These are phyloP conservation scores for Gnatocerus cornutus DNA, from an alignment of 2,888 invertebrate species.

Conservation along the genomic window DNA sequence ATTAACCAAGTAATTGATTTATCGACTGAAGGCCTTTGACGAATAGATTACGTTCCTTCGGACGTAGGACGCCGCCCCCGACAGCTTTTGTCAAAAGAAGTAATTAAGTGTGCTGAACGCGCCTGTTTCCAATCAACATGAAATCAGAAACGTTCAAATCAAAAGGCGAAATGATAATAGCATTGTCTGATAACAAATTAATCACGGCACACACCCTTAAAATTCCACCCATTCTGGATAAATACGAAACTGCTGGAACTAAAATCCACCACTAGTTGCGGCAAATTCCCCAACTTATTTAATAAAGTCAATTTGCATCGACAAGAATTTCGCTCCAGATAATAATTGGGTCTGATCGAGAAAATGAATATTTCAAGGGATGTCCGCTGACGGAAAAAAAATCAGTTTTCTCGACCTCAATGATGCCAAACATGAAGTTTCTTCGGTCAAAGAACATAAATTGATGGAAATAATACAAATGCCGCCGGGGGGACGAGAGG, in stretches of 20 bases:
- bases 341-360: slow-evolving; percentile 31
- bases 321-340: slow-evolving; percentile 16
- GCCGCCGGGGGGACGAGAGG: background rate
- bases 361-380: slow-evolving; percentile 37
- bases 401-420: background rate
- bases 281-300: slow-evolving; percentile 30
- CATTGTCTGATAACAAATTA: background rate
- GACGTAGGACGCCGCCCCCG: background rate
- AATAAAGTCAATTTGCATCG: slow-evolving; percentile 38
- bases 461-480: background rate
- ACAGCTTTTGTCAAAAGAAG: slow-evolving; percentile 3
- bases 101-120: background rate
- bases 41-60: slow-evolving; percentile 12
- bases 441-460: background rate
- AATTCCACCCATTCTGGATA: slow-evolving; percentile 12
- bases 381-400: slow-evolving; percentile 4
- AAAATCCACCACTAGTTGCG: slow-evolving; percentile 22
- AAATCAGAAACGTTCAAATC: too few relatives aligned
- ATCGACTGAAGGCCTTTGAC: slow-evolving; percentile 26
- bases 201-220: background rate
- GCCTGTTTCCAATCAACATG: background rate
- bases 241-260: slow-evolving; percentile 13
- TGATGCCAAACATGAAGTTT: background rate
- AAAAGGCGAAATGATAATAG: too few relatives aligned
- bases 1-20: slow-evolving; percentile 39